Percentiles rank a stretch among this genome's conserved stretches.
Evolutionary conservation across 2,888 invertebrate species (phyloP).

Genomic region (Clivina fossor): DNA sequence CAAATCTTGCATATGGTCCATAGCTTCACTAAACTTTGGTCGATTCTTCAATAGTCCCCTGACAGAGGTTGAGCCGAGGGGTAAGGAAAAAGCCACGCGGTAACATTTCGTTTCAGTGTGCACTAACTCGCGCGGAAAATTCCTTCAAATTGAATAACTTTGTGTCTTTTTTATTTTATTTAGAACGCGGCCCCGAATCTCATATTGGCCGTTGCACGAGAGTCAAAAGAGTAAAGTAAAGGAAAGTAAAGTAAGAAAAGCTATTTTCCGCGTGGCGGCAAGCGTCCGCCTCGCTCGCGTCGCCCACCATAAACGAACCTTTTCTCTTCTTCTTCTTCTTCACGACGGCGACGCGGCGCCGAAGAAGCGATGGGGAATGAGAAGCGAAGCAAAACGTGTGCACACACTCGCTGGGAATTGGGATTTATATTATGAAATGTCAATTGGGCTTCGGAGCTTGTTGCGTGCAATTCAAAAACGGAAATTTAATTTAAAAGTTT

Average conservation of each 20-base stretch:
- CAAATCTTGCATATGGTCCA: no score
- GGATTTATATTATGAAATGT: constrained; percentile 48
- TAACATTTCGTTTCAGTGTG: constrained; percentile 46
- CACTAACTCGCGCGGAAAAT: constrained; percentile 50
- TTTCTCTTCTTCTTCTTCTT: background rate
- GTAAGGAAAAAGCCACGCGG: background rate
- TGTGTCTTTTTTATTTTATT: constrained; percentile 50
- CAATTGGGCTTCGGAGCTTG: constrained; percentile 52
- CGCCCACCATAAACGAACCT: constrained; percentile 31
- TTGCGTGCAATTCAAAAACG: constrained; percentile 54
- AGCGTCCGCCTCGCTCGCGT: constrained; percentile 38
- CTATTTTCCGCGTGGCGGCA: constrained; percentile 46
- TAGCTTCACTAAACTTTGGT: no score
- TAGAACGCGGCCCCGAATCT: constrained; percentile 47
- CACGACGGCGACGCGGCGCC: background rate
- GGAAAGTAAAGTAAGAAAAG: constrained; percentile 51
- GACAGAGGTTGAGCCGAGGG: background rate
- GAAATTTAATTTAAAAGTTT: constrained; percentile 55
- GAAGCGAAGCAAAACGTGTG: no score
- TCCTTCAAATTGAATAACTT: constrained; percentile 53
- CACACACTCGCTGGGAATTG: background rate
- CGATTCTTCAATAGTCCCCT: no score
- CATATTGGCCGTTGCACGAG: constrained; percentile 47
- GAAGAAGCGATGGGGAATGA: no score
- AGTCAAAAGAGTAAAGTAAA: no score